Evolutionary conservation across 2,888 invertebrate genomes (phyloP).

Genomic region (Nymphalis c-album): DNA sequence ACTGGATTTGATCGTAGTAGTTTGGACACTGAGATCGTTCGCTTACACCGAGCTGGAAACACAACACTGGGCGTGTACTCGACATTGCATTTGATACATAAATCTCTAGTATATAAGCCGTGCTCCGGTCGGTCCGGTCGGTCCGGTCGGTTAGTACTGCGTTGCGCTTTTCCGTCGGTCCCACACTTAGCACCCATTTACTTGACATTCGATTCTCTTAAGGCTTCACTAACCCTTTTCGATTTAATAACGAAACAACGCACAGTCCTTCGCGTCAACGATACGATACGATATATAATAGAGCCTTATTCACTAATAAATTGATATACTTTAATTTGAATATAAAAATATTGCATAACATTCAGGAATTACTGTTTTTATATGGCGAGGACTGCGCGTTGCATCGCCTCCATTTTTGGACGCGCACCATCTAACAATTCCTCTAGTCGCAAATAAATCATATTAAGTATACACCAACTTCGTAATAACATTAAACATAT

Average conservation of each 20-base stretch:
- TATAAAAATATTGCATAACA: slow-evolving; percentile 66
- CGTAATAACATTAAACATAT: slow-evolving; percentile 28
- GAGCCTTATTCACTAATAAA: slow-evolving; percentile 55
- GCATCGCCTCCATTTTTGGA: slow-evolving; percentile 33
- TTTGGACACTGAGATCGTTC: slow-evolving; percentile 76
- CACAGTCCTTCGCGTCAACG: slow-evolving; percentile 43
- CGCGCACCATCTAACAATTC: slow-evolving; percentile 39
- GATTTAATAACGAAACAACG: slow-evolving; percentile 49
- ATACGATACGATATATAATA: slow-evolving; percentile 33
- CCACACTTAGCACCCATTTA: slow-evolving; percentile 69
- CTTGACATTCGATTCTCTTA: slow-evolving; percentile 50
- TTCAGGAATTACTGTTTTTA: slow-evolving; percentile 32
- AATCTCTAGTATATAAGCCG: slow-evolving; percentile 15
- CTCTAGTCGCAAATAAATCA: slow-evolving; percentile 18
- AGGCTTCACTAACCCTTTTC: slow-evolving; percentile 60
- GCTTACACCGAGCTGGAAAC: slow-evolving; percentile 39
- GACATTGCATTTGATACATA: neutral
- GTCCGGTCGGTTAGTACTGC: neutral
- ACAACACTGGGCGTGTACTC: slow-evolving; percentile 54
- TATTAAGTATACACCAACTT: slow-evolving; percentile 3
- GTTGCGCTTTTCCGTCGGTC: slow-evolving; percentile 47
- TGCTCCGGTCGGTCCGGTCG: slow-evolving; percentile 1
- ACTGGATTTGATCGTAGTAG: slow-evolving; percentile 75
- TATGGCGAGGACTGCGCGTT: slow-evolving; percentile 35
- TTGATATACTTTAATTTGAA: slow-evolving; percentile 58